A percentile compares a stretch with the other conserved stretches of the same genome.
Evolutionary conservation across 2,113 vertebrate species (phyloP).

Genomic region (Microtus oregoni): DNA sequence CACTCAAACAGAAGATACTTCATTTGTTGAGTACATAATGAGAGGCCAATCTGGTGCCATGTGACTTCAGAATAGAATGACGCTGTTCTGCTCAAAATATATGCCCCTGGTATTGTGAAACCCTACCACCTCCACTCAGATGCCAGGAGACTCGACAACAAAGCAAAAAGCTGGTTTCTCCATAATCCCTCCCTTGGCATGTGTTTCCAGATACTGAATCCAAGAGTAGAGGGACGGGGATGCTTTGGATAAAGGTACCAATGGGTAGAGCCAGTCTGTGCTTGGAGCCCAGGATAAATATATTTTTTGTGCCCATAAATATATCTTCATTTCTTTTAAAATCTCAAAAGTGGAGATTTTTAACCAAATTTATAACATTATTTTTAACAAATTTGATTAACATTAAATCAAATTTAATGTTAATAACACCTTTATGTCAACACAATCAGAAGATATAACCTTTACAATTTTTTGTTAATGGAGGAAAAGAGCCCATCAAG

Average conservation of each 20-base stretch:
- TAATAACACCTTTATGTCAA: not conserved
- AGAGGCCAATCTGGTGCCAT: not conserved
- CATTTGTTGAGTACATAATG: not conserved
- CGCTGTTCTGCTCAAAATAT: not conserved
- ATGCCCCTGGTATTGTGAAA: not conserved
- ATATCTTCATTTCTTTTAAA: slow-evolving; percentile 61
- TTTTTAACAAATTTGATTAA: not conserved
- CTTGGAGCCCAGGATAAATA: not conserved
- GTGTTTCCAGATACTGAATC: not conserved
- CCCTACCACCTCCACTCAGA: not conserved
- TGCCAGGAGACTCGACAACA: not conserved
- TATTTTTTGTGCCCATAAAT: not conserved
- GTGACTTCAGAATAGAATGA: not conserved
- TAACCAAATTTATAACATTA: not conserved
- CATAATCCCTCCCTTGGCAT: not conserved
- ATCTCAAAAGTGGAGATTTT: not conserved
- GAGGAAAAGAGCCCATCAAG: not conserved
- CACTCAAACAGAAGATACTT: not conserved
- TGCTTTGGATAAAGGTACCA: not conserved
- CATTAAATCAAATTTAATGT: not conserved
- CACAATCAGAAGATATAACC: not conserved
- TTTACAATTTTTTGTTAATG: slow-evolving; percentile 7
- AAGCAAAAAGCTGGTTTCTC: not conserved
- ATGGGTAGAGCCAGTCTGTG: not conserved
- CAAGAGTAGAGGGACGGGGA: not conserved